These are phyloP conservation scores for Silurus asotus DNA, from an alignment of 2,113 vertebrate species.

Conservation along the genomic window DNA sequence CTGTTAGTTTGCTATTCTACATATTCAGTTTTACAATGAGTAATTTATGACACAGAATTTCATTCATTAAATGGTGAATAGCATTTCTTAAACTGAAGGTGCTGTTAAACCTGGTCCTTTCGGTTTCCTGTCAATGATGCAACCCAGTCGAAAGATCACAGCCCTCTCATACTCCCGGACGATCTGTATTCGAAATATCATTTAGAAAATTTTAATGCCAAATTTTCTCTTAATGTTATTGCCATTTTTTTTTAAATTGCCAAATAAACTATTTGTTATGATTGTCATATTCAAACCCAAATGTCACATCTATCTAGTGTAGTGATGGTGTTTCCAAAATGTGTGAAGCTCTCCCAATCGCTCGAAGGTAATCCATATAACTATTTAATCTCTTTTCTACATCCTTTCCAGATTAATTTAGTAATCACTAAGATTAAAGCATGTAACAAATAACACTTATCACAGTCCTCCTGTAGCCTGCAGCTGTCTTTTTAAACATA, in stretches of 20 bases:
- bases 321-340: neutral
- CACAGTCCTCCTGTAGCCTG: neutral
- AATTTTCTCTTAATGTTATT: neutral
- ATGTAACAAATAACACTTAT: neutral
- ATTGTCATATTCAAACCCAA: too few relatives aligned
- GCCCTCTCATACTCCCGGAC: constrained; percentile 86
- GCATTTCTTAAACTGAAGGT: neutral
- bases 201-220: neutral
- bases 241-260: neutral
- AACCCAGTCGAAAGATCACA: constrained; percentile 84
- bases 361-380: neutral
- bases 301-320: neutral
- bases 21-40: neutral
- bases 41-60: neutral
- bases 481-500: constrained; percentile 52
- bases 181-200: constrained; percentile 68
- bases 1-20: neutral
- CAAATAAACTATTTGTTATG: too few relatives aligned
- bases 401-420: neutral
- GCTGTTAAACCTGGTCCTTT: constrained; percentile 81
- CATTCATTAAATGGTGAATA: neutral
- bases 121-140: constrained; percentile 78
- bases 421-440: neutral
- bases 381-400: neutral
- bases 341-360: neutral